Evolutionary conservation across 2,113 vertebrate species (phyloP), one percentile per base, ranked within the genome.

Genomic region (Corydoras maculifer): DNA sequence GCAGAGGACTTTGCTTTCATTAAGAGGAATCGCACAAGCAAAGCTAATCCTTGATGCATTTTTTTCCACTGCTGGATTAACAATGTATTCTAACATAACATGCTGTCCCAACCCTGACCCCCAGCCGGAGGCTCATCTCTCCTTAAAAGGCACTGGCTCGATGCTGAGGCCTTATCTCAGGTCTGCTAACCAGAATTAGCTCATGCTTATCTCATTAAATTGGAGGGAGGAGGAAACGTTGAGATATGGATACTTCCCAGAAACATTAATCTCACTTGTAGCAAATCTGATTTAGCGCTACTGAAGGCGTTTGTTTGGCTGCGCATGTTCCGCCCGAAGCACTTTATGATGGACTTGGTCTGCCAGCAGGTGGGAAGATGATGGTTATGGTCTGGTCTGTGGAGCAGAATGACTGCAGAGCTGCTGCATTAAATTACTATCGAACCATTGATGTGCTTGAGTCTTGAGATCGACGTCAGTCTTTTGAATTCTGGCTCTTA

Each of bases 91-190:
- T 76, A 77, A 78, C 68, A 18, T 76, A 73, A 76, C 18, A 80
- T 80, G 79, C 69, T 69, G 78, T 83, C 77, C 76, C 59, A 67
- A 75, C 75, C 68, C 75, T 83, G 81, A 85, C 78, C 78, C 18
- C 43, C 9, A 32, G 9, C 65, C 48, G 50, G 49, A 50, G 59
- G 49, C 69, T 74, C 31, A 35, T 63, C 55, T 68, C 79, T 82
- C 86, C 86, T 86, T 88, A 86, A 84, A 90, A 85, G 86, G 86
- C 71, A 64, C 84, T 74, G 74, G 82, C 76, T 80, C 70, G 67
- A 75, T 55, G 32, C 55, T 75, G 75, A 75, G 58, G 49, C 54
- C 62, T 80, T 80, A 81, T 86, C 82, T 74, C 69, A 74, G 78
- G 77, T 64, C 58, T 65, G 62, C 74, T 76, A 65, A 79, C 75